Evolutionary conservation across 2,797 vertebrate genomes (phyloP), one percentile per base, ranked within the genome.

Genomic region (Ara ararauna): DNA sequence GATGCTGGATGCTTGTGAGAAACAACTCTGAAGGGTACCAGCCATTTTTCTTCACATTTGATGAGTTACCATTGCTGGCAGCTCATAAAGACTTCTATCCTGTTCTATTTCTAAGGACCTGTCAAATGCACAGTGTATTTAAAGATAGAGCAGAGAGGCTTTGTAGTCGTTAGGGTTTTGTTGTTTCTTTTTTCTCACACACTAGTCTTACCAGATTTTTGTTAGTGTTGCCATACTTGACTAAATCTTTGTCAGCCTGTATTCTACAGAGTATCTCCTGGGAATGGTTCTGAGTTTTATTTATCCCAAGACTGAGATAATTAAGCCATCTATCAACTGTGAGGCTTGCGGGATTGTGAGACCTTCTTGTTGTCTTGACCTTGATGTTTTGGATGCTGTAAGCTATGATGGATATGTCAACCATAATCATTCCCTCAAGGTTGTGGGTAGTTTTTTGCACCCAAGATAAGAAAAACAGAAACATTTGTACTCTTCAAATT

Each of bases 311-410:
- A 88, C 76, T 60, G 67, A 91, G 60, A 96, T 97, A 97, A 98
- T 98, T 96, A 97, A 97, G 93, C 78, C 95, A 97, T 98, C 86
- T 94, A 97, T 97, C 97, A 97, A 6, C 64, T 64, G 4, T 75
- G 79, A 96, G 88, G 42, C 20, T 92, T 29, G 3, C 75, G 82
- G 60, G 40, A 22, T 70, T 91, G 26, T 68, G 68, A 87, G 89
- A 67, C 77, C 96, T 96, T 80, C 94, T 94, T 87, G 21, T 93
- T 96, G 89, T 96, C 88, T 87, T 97, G 97, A 97, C 96, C 97
- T 97, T 97, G 95, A 89, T 90, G 64, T 89, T 94, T 93, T 86
- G 67, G 79, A 64, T 92, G 76, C 54, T 85, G 72, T 94, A 93
- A 20, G 5, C 74, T 73, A 34, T 97, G 96, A 97, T 58, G 21